Evolutionary conservation across 2,113 vertebrate genomes (phyloP).

Genomic region (Typhlomys cinereus): DNA sequence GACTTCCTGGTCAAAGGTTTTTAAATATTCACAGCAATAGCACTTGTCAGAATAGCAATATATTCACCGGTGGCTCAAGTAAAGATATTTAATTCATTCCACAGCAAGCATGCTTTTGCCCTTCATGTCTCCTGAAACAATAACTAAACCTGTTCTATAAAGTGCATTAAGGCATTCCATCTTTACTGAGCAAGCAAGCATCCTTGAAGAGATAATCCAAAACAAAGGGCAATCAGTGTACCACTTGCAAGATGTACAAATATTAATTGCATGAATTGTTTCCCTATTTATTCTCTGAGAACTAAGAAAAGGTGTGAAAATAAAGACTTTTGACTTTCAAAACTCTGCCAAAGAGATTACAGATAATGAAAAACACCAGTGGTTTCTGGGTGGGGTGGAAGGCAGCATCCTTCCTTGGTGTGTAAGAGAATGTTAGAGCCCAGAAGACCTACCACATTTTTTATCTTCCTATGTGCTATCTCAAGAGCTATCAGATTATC

Average conservation of each 20-base stretch:
- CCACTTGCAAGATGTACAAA: too few species aligned
- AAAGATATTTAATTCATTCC: neutral
- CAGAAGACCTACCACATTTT: neutral
- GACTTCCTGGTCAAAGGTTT: too few species aligned
- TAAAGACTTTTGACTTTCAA: neutral
- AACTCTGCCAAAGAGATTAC: neutral
- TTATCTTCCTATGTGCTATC: neutral
- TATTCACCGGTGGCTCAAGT: neutral
- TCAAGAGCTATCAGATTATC: neutral
- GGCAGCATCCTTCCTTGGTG: neutral
- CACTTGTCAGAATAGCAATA: neutral
- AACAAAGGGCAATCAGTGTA: too few species aligned
- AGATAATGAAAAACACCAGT: neutral
- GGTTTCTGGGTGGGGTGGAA: too few species aligned
- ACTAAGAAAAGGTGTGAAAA: neutral
- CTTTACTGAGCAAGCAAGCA: neutral
- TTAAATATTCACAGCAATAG: neutral
- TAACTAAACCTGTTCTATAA: neutral
- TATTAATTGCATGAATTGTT: too few species aligned
- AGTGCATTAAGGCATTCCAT: neutral
- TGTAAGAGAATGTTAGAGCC: neutral
- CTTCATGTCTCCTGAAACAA: neutral
- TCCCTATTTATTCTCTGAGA: too few species aligned
- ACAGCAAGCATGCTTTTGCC: neutral
- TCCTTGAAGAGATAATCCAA: too few species aligned